phyloP scores from a whole-genome alignment of 1,140 invertebrate species.

The Caenorhabditis briggsae region DNA sequence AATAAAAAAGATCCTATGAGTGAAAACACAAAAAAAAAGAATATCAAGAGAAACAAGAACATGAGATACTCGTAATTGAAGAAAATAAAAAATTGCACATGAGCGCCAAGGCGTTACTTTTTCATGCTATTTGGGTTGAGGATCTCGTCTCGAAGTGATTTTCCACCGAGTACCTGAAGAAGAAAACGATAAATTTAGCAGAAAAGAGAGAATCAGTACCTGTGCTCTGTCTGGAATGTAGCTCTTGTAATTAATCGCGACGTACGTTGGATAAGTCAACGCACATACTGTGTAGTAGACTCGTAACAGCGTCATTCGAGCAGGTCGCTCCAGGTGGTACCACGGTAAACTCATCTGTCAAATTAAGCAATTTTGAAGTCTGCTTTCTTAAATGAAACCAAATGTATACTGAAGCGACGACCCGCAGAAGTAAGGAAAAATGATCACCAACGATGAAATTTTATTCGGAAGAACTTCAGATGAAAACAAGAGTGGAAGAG shows the following conservation, averaged over 20 bases:
- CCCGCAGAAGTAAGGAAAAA: too few species aligned
- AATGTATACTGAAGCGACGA: too few species aligned
- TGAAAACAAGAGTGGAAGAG: neutral
- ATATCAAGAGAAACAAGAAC: neutral
- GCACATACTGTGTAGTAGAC: constrained; percentile 46
- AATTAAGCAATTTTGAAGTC: too few species aligned
- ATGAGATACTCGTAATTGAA: constrained; percentile 7
- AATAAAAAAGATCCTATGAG: neutral
- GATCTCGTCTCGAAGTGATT: constrained; percentile 42
- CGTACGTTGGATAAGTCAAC: constrained; percentile 51
- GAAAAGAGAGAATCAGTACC: neutral
- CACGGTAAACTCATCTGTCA: constrained; percentile 56
- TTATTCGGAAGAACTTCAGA: neutral
- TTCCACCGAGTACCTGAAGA: constrained; percentile 45
- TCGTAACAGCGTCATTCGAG: constrained; percentile 34
- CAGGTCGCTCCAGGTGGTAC: constrained; percentile 57
- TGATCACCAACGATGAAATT: neutral
- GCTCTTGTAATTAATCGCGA: constrained; percentile 56
- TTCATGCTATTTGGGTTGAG: constrained; percentile 48
- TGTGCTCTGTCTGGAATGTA: constrained; percentile 60
- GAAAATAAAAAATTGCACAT: constrained; percentile 1
- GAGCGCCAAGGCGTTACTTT: neutral
- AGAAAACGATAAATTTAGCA: neutral
- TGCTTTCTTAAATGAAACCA: too few species aligned
- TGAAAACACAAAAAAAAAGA: neutral